Base-by-base conservation (phyloP, 2,113 vertebrate genomes). In the Rhadina sibilatrix region DNA sequence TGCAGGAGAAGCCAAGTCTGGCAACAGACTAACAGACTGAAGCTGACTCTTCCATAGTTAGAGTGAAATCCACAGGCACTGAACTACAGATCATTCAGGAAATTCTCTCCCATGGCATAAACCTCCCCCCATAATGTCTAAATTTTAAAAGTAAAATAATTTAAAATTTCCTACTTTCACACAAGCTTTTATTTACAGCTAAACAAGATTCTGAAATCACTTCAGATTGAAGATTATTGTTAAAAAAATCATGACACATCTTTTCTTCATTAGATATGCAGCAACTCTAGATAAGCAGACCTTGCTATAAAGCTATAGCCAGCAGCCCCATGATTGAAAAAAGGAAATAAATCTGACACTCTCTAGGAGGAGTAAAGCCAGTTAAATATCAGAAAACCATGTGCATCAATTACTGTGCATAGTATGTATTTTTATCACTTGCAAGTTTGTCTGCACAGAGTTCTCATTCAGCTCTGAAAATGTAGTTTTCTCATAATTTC, bases 391-490 rank as follows among this genome's bases (percentile, higher is more conserved):
- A 81, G 35, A 90, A 64, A 90, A 64, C 5, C 0, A 0, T 72
- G 25, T 90, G 77, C n/a, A 54, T 89, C 57, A 78, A 50, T 35
- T 90, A 12, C 40, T 89, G 27, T 81, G 38, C 50, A 47, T 42
- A 81, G 10, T 87, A 44, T 57, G 30, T 79, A 38, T 88, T 97
- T 94, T 69, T 92, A 37, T 93, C 89, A 61, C 6, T 92, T 91
- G 68, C 7, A 49, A 89, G 19, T 42, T 56, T 83, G 22, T 57
- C 40, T 89, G 31, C 47, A 78, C 15, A 31, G 37, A 38, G 16
- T 49, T 89, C 42, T 95, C 47, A 84, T 44, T 83, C 74, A 86
- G 75, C 31, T 88, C 89, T 91, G 83, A 84, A 92, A 79, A 35
- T 57, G 53, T 38, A 52, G 27, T 93, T 96, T 90, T 94, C 66